Percentiles rank a stretch among this genome's conserved stretches.
Conservation (phyloP, 2,113 vertebrate species). For the Xerus inauris region DNA sequence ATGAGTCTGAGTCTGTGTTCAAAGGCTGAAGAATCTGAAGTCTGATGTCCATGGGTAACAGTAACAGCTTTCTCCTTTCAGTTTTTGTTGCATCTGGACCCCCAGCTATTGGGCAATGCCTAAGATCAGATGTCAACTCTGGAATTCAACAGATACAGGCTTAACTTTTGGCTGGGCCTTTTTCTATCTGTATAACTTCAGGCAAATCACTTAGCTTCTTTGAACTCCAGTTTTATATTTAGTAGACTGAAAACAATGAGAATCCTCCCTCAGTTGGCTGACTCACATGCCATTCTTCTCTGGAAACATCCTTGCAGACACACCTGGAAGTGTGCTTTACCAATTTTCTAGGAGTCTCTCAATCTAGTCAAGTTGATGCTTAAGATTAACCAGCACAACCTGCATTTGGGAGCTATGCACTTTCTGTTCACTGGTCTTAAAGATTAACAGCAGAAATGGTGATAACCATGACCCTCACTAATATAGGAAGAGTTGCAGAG, state of each 20-base stretch:
- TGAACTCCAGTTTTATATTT: neutral
- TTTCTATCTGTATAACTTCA: neutral
- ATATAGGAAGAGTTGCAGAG: neutral
- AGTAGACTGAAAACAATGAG: constrained; percentile 6
- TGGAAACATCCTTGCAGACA: neutral
- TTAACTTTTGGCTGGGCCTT: neutral
- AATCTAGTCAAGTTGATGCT: neutral
- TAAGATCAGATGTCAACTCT: neutral
- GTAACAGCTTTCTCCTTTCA: neutral
- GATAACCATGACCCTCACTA: neutral
- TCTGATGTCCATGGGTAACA: neutral
- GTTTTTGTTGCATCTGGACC: too few relatives aligned
- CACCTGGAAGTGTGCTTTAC: neutral
- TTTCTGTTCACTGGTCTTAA: neutral
- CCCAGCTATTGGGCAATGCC: neutral
- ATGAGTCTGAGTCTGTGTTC: neutral
- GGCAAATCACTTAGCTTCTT: constrained; percentile 16
- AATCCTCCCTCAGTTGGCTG: neutral
- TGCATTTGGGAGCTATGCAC: neutral
- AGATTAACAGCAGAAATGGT: neutral
- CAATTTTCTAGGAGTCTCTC: neutral
- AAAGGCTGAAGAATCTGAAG: neutral
- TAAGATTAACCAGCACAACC: neutral
- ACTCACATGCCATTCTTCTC: neutral
- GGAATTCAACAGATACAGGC: neutral